phyloP scores from a whole-genome alignment of 1,140 invertebrate species.

The Micrasema longulum region DNA sequence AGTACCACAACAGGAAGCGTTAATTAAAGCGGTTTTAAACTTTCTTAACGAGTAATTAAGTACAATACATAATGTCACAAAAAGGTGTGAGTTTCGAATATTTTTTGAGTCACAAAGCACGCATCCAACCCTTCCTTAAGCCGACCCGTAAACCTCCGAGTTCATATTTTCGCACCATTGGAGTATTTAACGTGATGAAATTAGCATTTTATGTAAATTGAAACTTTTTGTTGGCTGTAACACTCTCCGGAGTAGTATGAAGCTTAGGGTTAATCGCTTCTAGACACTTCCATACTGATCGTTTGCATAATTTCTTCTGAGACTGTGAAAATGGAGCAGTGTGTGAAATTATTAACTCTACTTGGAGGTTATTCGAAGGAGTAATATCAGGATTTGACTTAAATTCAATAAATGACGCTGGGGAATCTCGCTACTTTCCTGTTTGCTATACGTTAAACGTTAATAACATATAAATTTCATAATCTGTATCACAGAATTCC shows the following conservation, averaged over 20 bases:
- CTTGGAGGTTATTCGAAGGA: too few relatives aligned
- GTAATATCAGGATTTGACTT: too few relatives aligned
- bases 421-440: too few relatives aligned
- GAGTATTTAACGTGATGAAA: conserved; percentile 36
- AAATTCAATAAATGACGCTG: too few relatives aligned
- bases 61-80: too few relatives aligned
- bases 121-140: not conserved
- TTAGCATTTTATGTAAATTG: conserved; percentile 42
- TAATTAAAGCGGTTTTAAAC: too few relatives aligned
- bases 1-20: too few relatives aligned
- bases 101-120: not conserved
- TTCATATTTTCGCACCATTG: conserved; percentile 36
- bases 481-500: too few relatives aligned
- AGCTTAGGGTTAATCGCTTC: conserved; percentile 23
- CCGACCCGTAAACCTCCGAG: not conserved
- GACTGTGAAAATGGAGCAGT: conserved; percentile 14
- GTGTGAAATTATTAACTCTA: conserved; percentile 2
- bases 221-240: conserved; percentile 34
- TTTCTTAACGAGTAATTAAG: too few relatives aligned
- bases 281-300: conserved; percentile 28
- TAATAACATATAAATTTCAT: too few relatives aligned
- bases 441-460: too few relatives aligned
- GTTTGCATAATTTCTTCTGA: conserved; percentile 31
- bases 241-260: conserved; percentile 4
- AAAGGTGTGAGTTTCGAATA: not conserved